Evolutionary conservation across 2,797 vertebrate species (phyloP), one percentile per base, ranked within the genome.

Genomic region (Psittacula derbiana): DNA sequence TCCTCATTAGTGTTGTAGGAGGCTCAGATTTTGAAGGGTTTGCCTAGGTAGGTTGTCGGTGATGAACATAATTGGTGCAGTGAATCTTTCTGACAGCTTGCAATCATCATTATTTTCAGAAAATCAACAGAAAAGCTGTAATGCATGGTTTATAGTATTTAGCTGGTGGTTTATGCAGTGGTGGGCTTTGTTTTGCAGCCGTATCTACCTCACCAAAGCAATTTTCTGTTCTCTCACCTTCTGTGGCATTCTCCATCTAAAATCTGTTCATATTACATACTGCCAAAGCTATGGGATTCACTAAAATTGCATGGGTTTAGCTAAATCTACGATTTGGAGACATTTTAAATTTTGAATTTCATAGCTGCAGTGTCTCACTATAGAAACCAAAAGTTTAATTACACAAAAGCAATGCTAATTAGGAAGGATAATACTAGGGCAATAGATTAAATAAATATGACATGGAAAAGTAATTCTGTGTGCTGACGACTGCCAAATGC

Each of bases 61-160:
- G 80, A 91, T 87, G 82, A 95, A 58, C 52, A 12, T 89, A 94
- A 96, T 91, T 93, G 86, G 44, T 91, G 90, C 90, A 76, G 36
- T 95, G 92, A 97, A 81, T 96, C 92, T 92, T 95, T 91, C 76
- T 92, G 74, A 91, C 69, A 89, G 61, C 21, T 96, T 90, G 92
- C 36, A 92, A 65, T 96, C 94, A 94, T 95, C 95, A 94, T 95
- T 96, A 97, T 94, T 97, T 95, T 86, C 90, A 66, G 50, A 94
- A 73, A 89, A 94, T 88, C 85, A 90, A 87, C 71, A 95, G 61
- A 94, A 95, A 72, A 86, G 73, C 73, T 40, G 40, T 49, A 67
- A 71, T 85, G n/a, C 50, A 66, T 83, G 80, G 79, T 67, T 97
- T 86, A 93, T 57, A 57, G 75, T 30, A 5, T 80, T 85, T 88